These are phyloP conservation scores for Aplysina aerophoba DNA, from an alignment of 37 sponge, comb jelly and placozoan species.

Conservation along the genomic window DNA sequence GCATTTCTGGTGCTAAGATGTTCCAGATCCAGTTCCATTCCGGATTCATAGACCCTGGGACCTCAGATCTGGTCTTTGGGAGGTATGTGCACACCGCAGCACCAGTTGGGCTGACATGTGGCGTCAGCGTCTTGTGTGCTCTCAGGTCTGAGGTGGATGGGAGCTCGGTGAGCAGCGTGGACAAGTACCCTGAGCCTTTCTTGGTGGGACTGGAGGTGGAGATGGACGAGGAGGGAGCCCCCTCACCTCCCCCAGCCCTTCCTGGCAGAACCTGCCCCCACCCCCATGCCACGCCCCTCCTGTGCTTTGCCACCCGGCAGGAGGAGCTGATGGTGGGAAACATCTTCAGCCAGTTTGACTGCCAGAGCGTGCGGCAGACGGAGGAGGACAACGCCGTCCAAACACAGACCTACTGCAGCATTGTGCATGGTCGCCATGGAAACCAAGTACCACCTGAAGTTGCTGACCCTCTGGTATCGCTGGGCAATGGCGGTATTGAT, in stretches of 20 bases:
- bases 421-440: background rate
- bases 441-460: background rate
- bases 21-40: constrained; percentile 89
- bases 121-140: background rate
- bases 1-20: constrained; percentile 86
- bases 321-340: constrained; percentile 60
- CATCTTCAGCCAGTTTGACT: constrained; percentile 49
- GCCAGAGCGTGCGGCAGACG: background rate
- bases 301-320: constrained; percentile 54
- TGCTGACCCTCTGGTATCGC: constrained; percentile 16
- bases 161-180: constrained; percentile 33
- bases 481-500: constrained; percentile 26
- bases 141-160: constrained; percentile 74
- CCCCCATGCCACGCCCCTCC: constrained; percentile 47
- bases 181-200: constrained; percentile 76
- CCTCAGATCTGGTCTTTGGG: constrained; percentile 42
- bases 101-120: background rate
- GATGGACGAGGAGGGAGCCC: background rate
- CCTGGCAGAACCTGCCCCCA: constrained; percentile 75
- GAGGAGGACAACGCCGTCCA: background rate
- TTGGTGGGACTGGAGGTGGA: constrained; percentile 56
- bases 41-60: constrained; percentile 54
- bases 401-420: background rate
- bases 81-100: constrained; percentile 43
- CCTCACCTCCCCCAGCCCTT: background rate